phyloP scores from a whole-genome alignment of 1,140 invertebrate species.

The Eulimnadia texana region DNA sequence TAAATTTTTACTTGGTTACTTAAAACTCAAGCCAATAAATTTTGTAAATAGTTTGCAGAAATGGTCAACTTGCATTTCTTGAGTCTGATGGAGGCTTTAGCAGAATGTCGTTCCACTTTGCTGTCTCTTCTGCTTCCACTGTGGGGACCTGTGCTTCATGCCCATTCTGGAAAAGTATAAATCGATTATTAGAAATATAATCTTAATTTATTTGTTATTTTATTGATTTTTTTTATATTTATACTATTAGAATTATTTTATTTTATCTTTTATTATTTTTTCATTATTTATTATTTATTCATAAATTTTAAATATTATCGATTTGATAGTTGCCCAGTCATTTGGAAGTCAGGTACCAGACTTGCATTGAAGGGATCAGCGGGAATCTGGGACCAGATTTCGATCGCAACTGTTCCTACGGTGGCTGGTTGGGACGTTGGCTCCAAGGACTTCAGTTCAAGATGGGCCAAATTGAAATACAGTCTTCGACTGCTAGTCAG shows the following conservation, averaged over 20 bases:
- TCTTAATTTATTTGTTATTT: neutral
- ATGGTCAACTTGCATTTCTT: constrained; percentile 96
- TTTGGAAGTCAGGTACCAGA: constrained; percentile 73
- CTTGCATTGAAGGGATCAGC: constrained; percentile 43
- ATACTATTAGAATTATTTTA: neutral
- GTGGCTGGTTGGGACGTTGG: constrained; percentile 52
- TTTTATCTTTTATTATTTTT: too few relatives aligned
- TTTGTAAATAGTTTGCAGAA: constrained; percentile 62
- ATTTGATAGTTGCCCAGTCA: constrained; percentile 66
- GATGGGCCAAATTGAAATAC: constrained; percentile 93
- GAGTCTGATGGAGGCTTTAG: constrained; percentile 81
- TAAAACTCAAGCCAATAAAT: neutral
- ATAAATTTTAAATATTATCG: too few relatives aligned
- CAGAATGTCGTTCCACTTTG: constrained; percentile 88
- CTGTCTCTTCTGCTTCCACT: constrained; percentile 69
- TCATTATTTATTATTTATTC: too few relatives aligned
- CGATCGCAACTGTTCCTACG: constrained; percentile 15
- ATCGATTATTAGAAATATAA: neutral
- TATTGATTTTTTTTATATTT: too few relatives aligned
- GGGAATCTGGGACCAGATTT: constrained; percentile 14
- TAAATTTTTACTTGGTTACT: too few relatives aligned
- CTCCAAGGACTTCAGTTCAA: constrained; percentile 89
- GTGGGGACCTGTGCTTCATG: constrained; percentile 82
- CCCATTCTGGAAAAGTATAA: constrained; percentile 64
- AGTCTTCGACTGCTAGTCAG: constrained; percentile 79